Base-by-base conservation (phyloP, 2,797 vertebrate species). In the Chanos chanos region DNA sequence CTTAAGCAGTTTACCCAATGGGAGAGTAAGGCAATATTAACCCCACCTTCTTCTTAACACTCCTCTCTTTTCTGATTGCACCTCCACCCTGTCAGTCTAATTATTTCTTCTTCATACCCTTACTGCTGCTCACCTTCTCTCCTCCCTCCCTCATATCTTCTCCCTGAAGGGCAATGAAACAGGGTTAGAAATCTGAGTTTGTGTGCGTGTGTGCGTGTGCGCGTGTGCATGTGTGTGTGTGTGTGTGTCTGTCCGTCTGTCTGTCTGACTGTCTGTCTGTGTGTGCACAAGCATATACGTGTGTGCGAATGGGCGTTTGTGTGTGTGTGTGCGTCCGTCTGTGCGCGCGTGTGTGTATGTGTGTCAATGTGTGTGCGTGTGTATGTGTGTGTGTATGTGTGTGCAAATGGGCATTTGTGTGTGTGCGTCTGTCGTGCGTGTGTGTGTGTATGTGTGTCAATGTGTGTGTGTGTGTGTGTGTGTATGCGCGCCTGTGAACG, bases 71-170 rank as follows among this genome's bases (percentile, higher is more conserved):
- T 56, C 48, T 57, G 66, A 49, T 45, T 37, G 65, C 18, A 55
- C 41, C 10, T 36, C 15, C 18, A 34, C 12, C 9, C 33, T 24
- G 7, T 15, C 8, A 15, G 6, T 37, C 27, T 39, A 62, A 65
- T 65, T 61, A 73, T 70, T 43, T 55, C 40, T 43, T 40, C 43
- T 43, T 55, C 56, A 51, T 66, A 60, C 49, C 54, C 66, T 54
- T 60, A 68, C 50, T 44, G 16, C 51, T n/a, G n/a, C n/a, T n/a
- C n/a, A n/a, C 27, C 51, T 62, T 40, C 13, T 37, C 24, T 4
- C 21, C 24, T 25, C 52, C 9, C 56, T 8, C 15, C 27, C 40
- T 40, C n/a, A n/a, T n/a, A n/a, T n/a, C n/a, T 21, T 18, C 19
- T 36, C 34, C 36, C 57, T 18, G 58, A 69, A 61, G 56, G 43